Percentiles rank a stretch among this genome's conserved stretches.
These are phyloP conservation scores for Ciona savignyi DNA, from an alignment of 23 tunicate species.

Conservation along the genomic window DNA sequence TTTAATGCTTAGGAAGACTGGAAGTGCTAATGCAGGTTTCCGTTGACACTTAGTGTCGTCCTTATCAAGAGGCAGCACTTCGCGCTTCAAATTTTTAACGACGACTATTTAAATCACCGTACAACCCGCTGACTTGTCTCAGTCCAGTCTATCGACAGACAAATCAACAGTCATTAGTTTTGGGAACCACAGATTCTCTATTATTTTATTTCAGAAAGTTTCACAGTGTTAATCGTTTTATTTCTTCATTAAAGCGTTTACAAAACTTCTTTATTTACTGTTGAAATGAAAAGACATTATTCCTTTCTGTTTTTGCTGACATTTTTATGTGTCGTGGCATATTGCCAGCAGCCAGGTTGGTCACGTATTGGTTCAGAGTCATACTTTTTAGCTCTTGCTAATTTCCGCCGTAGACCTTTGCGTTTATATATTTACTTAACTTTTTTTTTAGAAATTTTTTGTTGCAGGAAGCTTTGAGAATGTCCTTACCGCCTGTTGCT, in stretches of 20 bases:
- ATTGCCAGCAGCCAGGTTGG: background rate
- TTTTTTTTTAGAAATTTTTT: no score
- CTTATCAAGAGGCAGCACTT: background rate
- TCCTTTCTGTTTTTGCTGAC: no score
- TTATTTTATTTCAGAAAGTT: no score
- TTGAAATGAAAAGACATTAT: no score
- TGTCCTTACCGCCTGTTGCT: constrained; percentile 63
- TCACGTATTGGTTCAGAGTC: background rate
- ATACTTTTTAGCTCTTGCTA: background rate
- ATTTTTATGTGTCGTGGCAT: background rate
- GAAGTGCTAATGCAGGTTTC: constrained; percentile 1
- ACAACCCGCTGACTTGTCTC: background rate
- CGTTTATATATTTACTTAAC: constrained; percentile 43
- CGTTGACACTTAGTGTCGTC: background rate
- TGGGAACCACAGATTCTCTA: no score
- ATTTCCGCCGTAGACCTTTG: constrained; percentile 25
- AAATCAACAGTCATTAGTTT: no score
- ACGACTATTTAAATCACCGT: background rate
- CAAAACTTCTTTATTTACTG: no score
- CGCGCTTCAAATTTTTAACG: constrained; percentile 1
- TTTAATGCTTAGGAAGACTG: background rate
- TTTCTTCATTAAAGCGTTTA: no score
- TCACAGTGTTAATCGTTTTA: no score
- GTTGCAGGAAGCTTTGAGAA: constrained; percentile 68
- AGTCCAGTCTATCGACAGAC: no score